Conservation (phyloP, 2,888 invertebrate genomes). For the Gandaritis pyraliata region DNA sequence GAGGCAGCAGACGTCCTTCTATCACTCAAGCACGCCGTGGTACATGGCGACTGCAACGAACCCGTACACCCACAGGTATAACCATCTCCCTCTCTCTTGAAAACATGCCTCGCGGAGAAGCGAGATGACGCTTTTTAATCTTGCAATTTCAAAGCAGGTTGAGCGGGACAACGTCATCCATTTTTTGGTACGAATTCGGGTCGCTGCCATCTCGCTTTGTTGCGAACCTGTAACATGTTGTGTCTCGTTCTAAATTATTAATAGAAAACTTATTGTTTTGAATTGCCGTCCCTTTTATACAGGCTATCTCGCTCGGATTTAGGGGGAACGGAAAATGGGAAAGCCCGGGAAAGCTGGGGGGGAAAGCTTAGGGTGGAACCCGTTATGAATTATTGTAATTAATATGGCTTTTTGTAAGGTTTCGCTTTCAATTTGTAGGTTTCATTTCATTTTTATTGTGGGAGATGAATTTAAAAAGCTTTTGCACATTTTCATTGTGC, state of each 20-base stretch:
- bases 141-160: not conserved
- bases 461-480: conserved; percentile 34
- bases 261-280: conserved; percentile 3
- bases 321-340: conserved; percentile 42
- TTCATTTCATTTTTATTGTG: conserved; percentile 41
- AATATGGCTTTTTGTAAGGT: conserved; percentile 59
- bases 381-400: conserved; percentile 64
- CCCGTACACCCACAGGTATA: conserved; percentile 82
- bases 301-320: conserved; percentile 22
- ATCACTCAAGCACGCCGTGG: conserved; percentile 94
- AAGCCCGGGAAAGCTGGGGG: conserved; percentile 6
- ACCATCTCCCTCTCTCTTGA: conserved; percentile 51
- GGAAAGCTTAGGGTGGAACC: conserved; percentile 28
- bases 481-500: not conserved
- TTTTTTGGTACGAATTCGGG: conserved; percentile 2
- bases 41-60: conserved; percentile 88
- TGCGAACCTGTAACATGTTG: conserved; percentile 1
- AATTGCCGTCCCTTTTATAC: conserved; percentile 4
- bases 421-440: conserved; percentile 43
- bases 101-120: not conserved
- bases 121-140: not conserved
- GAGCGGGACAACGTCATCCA: not conserved
- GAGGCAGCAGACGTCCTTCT: conserved; percentile 95
- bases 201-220: conserved; percentile 25
- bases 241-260: conserved; percentile 24